These are phyloP conservation scores for Ciconia boyciana DNA, from an alignment of 2,113 vertebrate genomes.

Conservation along the genomic window DNA sequence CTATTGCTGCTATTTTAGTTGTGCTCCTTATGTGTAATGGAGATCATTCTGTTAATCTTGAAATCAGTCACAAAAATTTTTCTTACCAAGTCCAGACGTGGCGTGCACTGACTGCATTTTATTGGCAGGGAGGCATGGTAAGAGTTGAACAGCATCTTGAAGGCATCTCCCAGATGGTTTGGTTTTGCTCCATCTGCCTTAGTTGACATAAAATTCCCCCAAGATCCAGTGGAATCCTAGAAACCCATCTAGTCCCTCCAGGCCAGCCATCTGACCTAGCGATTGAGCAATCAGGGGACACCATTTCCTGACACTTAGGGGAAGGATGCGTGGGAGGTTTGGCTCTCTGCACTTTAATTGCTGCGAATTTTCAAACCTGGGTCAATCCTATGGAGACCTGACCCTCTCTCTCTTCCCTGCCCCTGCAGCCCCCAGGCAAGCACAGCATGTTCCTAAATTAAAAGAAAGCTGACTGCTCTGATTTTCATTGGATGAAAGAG, in stretches of 20 bases:
- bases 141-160: neutral
- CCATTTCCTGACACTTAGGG: conserved; percentile 27
- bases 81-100: neutral
- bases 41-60: neutral
- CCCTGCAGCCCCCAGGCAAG: neutral
- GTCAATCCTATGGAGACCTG: conserved; percentile 33
- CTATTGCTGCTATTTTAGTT: neutral
- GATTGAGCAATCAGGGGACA: conserved; percentile 30
- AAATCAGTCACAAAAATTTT: neutral
- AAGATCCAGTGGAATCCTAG: neutral
- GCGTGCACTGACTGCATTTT: neutral
- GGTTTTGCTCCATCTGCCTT: neutral
- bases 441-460: conserved; percentile 24
- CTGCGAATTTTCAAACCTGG: conserved; percentile 43
- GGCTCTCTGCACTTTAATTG: conserved; percentile 6
- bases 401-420: neutral
- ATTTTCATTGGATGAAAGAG: conserved; percentile 34
- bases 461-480: conserved; percentile 16
- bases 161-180: conserved; percentile 10
- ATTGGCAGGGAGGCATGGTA: neutral
- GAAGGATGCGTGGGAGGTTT: conserved; percentile 28
- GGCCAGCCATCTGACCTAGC: conserved; percentile 20
- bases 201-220: neutral
- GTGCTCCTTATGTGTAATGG: neutral
- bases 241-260: conserved; percentile 25